Percentiles rank a stretch among this genome's conserved stretches.
These are phyloP conservation scores for Drosophila nigromelanica DNA, from an alignment of 1,140 invertebrate species.

Conservation along the genomic window DNA sequence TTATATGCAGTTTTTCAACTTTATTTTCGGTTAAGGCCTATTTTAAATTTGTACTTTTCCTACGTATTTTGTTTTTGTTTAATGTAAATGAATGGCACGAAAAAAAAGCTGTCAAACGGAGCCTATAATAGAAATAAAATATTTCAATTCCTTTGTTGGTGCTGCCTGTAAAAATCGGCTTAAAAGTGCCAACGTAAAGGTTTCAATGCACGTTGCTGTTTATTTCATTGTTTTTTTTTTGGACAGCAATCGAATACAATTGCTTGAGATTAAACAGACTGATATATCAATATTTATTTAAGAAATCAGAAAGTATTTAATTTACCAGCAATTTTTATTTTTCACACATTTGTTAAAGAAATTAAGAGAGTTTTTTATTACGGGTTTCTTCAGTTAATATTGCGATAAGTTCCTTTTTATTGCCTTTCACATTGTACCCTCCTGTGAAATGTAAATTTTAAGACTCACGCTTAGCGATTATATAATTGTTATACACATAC, in stretches of 20 bases:
- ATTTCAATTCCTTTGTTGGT: conserved; percentile 19
- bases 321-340: neutral
- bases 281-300: too few relatives aligned
- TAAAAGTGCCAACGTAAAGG: neutral
- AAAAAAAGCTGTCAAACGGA: conserved; percentile 25
- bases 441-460: conserved; percentile 35
- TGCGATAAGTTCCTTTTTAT: conserved; percentile 7
- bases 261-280: neutral
- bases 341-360: conserved; percentile 3
- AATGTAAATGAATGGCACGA: conserved; percentile 13
- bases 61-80: neutral
- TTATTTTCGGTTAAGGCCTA: conserved; percentile 17
- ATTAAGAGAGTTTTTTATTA: neutral
- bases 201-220: neutral
- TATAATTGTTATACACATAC: conserved; percentile 41
- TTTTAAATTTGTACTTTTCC: conserved; percentile 21
- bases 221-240: neutral
- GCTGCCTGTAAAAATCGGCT: neutral
- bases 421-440: conserved; percentile 13
- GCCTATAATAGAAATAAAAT: conserved; percentile 13
- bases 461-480: conserved; percentile 50
- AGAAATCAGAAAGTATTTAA: too few relatives aligned
- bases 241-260: too few relatives aligned
- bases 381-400: conserved; percentile 5
- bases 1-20: conserved; percentile 45